A percentile compares a stretch with the other conserved stretches of the same genome.
Evolutionary conservation across 23 tunicate species (phyloP).

Genomic region (Aplidium turbinatum): DNA sequence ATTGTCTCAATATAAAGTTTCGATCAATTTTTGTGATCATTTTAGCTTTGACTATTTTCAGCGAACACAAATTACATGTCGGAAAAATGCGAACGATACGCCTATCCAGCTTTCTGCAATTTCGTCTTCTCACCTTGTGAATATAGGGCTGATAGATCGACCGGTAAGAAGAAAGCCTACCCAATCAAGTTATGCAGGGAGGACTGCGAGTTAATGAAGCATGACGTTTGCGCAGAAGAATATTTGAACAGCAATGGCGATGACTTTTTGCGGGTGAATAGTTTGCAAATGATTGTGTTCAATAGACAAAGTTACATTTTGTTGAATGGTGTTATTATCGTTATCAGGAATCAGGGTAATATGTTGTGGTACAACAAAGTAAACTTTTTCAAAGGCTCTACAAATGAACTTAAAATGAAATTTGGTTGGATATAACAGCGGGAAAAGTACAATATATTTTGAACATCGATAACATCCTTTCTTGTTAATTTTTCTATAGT

Average conservation of each 20-base stretch:
- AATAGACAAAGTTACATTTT: too few relatives aligned
- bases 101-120: conserved; percentile 82
- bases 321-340: too few relatives aligned
- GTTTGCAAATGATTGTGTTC: neutral
- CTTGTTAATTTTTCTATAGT: too few relatives aligned
- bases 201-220: conserved; percentile 87
- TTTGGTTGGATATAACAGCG: too few relatives aligned
- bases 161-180: conserved; percentile 42
- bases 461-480: too few relatives aligned
- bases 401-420: too few relatives aligned
- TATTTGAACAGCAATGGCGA: conserved; percentile 26
- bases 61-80: conserved; percentile 53
- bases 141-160: neutral
- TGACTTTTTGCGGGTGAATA: conserved; percentile 38
- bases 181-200: conserved; percentile 69
- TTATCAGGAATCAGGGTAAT: too few relatives aligned
- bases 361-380: too few relatives aligned
- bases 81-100: conserved; percentile 58
- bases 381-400: too few relatives aligned
- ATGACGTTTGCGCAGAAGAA: conserved; percentile 70
- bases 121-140: conserved; percentile 78
- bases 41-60: too few relatives aligned
- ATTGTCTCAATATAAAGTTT: too few relatives aligned
- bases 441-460: too few relatives aligned
- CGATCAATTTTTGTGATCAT: neutral